Percentiles rank a stretch among this genome's conserved stretches.
phyloP scores from a whole-genome alignment of 2,888 invertebrate genomes.

The Kuschelorhynchus macadamiae region DNA sequence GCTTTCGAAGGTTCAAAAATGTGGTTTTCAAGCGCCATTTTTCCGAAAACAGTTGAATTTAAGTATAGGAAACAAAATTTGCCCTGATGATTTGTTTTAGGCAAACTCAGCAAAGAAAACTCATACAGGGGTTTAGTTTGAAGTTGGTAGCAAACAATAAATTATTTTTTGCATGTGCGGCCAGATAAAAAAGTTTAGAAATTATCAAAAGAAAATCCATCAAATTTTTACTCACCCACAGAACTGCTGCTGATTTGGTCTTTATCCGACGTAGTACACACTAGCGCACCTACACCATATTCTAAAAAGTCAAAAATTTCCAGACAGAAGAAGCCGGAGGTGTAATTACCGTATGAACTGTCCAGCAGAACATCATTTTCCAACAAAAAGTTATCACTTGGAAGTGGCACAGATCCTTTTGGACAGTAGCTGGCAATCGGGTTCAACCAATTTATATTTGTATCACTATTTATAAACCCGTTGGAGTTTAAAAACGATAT shows the following conservation, averaged over 20 bases:
- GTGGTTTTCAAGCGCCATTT: too few species aligned
- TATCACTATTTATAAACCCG: not conserved
- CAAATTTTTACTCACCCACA: conserved; percentile 14
- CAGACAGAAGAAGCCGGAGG: conserved; percentile 14
- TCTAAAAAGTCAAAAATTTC: conserved; percentile 7
- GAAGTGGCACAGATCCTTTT: not conserved
- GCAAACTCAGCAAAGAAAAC: too few species aligned
- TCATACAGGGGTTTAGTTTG: too few species aligned
- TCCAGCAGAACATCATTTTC: not conserved
- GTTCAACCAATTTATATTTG: conserved; percentile 9
- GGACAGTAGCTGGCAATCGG: conserved; percentile 5
- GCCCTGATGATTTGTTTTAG: too few species aligned
- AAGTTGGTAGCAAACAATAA: too few species aligned
- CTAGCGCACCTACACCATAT: conserved; percentile 4
- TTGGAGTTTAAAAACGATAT: not conserved
- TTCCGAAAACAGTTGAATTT: too few species aligned
- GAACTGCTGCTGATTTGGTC: not conserved
- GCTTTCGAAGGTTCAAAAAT: too few species aligned
- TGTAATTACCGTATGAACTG: not conserved
- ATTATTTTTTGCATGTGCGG: too few species aligned
- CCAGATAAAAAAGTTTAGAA: too few species aligned
- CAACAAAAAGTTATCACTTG: conserved; percentile 1
- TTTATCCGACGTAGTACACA: not conserved
- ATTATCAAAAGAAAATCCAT: too few species aligned
- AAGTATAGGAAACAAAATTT: too few species aligned